These are phyloP conservation scores for Vultur gryphus DNA, from an alignment of 2,797 vertebrate species.

Conservation along the genomic window DNA sequence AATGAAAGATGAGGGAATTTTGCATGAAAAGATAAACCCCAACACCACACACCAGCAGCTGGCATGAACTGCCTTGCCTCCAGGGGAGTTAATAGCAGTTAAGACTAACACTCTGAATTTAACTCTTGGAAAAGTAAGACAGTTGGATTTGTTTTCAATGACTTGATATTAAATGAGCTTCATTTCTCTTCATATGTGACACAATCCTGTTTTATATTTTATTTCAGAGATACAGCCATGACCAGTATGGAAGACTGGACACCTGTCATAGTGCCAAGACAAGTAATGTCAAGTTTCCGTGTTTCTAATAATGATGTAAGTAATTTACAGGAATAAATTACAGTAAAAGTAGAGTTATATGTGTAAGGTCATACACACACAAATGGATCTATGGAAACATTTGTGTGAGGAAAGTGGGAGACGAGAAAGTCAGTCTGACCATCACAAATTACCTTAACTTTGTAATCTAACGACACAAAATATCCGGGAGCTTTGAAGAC, in stretches of 20 bases:
- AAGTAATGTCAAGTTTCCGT: not conserved
- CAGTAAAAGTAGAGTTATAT: not conserved
- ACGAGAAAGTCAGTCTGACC: not conserved
- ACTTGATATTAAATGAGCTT: not conserved
- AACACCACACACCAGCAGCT: not conserved
- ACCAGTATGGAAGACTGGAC: not conserved
- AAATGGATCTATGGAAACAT: not conserved
- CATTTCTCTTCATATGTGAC: not conserved
- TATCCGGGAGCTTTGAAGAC: not conserved
- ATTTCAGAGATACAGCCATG: not conserved
- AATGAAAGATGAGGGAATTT: not conserved
- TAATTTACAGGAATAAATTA: not conserved
- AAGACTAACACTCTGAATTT: not conserved
- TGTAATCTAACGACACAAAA: not conserved
- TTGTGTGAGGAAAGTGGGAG: not conserved
- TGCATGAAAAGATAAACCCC: not conserved
- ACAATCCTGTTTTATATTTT: not conserved
- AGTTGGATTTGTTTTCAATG: not conserved
- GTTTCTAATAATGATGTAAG: not conserved
- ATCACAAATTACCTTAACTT: not conserved
- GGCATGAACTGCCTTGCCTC: not conserved
- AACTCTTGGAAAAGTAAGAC: not conserved
- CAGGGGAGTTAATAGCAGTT: not conserved
- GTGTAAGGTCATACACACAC: not conserved
- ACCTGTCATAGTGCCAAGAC: not conserved